Evolutionary conservation across 2,113 vertebrate species (phyloP).

Genomic region (Sus scrofa): T2T-Sscrofa CM000824.6:72591501-72592000

Average conservation of each 20-base stretch:
- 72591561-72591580: background rate
- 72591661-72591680: background rate
- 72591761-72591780: background rate
- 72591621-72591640: background rate
- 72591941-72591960: no score
- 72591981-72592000: no score
- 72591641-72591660: background rate
- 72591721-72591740: background rate
- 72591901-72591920: no score
- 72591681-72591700: background rate
- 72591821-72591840: background rate
- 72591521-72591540: background rate
- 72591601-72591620: background rate
- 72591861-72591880: background rate
- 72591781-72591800: background rate
- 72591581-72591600: background rate
- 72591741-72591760: background rate
- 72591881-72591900: background rate
- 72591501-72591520: background rate
- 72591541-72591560: fast-evolving
- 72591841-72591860: background rate
- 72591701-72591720: background rate
- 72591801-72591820: background rate
- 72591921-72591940: no score
- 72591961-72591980: no score